These are phyloP conservation scores for Heteronetta atricapilla DNA, from an alignment of 2,113 vertebrate genomes.

Conservation along the genomic window DNA sequence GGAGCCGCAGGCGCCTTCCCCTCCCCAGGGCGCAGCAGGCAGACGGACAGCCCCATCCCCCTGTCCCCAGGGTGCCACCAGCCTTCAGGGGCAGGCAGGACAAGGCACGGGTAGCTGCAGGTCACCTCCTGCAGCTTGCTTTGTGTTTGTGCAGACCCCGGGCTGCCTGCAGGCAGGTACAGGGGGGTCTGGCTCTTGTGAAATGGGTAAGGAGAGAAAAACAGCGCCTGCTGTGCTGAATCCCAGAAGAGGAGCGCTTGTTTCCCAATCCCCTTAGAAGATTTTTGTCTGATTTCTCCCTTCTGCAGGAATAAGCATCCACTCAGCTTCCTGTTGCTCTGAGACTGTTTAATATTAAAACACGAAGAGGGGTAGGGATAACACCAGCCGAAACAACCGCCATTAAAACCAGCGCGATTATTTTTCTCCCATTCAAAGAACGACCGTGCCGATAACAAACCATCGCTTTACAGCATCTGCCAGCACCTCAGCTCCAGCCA, in stretches of 20 bases:
- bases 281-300: background rate
- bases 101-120: background rate
- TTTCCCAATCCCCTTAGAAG: background rate
- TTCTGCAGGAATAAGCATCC: background rate
- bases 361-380: background rate
- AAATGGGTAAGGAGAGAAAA: background rate
- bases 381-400: background rate
- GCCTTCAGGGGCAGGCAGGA: background rate
- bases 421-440: background rate
- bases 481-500: background rate
- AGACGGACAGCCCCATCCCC: fast-evolving
- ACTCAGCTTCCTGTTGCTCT: background rate
- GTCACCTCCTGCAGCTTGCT: background rate
- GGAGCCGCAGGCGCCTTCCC: background rate
- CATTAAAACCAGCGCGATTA: background rate
- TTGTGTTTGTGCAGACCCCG: background rate
- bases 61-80: background rate
- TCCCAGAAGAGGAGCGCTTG: background rate
- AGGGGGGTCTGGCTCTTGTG: fast-evolving
- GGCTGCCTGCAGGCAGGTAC: fast-evolving
- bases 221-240: background rate
- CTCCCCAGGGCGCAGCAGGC: background rate
- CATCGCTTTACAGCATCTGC: background rate
- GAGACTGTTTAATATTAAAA: conserved; percentile 34
- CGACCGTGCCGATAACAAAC: fast-evolving